Base-by-base conservation (phyloP, 1,140 invertebrate genomes). In the Wiebesia pumilae region DNA sequence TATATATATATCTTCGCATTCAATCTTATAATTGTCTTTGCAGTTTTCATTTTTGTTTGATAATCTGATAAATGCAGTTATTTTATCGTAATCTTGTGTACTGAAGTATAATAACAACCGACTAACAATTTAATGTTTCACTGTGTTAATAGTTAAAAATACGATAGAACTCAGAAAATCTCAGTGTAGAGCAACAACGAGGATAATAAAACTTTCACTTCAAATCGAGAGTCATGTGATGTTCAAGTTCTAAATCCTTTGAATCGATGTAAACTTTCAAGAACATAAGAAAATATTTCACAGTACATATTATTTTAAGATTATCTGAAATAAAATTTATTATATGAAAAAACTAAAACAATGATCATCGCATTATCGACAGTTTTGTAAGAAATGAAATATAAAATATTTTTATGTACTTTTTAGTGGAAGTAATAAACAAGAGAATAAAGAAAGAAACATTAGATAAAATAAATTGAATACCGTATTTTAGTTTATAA, bases 191-290 rank as follows among this genome's bases (percentile, higher is more conserved):
- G 62, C 47, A 85, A 73, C 40, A 85, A 73, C 43, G 35, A 40
- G 47, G 27, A 81, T 33, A 35, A 80, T 85, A 73, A 85, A 85
- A 81, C 30, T 81, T 85, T 71, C 47, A 73, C 78, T 73, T 73
- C 51, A n/a, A 81, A 38, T 81, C 78, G 43, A 69, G 43, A 62
- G 58, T 80, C 78, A 81, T 24, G 67, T 33, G 27, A 54, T 30
- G 38, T 67, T 69, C 1, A 35, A 54, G 19, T 84, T 30, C 10
- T 69, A 30, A 33, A 69, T 69, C 16, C 12, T 69, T 4, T n/a
- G 24, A 54, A 81, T 73, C 67, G 47, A 85, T 81, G 35, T 43
- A 84, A 84, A 78, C 40, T 69, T 84, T 69, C 33, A 71, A 71
- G 3, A 16, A 54, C 51, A 21, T 54, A 54, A 47, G 3, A 65